Conservation (phyloP, 2,888 invertebrate species). For the Xanthostigma xanthostigma region DNA sequence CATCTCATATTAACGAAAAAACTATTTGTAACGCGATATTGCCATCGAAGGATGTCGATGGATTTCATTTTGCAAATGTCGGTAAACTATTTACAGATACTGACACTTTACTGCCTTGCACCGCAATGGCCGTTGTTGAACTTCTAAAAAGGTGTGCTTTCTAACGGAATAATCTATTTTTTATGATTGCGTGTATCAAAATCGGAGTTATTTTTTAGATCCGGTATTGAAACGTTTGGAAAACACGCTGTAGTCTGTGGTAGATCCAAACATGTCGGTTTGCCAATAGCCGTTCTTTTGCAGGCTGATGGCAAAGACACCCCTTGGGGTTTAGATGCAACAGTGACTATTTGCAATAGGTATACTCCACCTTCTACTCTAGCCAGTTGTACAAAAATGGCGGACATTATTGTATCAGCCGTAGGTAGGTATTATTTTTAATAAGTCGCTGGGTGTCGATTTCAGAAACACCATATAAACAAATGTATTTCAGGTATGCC, state of each 20-base stretch:
- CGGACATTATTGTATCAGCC: constrained; percentile 66
- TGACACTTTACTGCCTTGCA: constrained; percentile 61
- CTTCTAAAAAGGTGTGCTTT: constrained; percentile 45
- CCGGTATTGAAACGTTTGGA: constrained; percentile 63
- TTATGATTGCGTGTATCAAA: neutral
- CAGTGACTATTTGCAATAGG: constrained; percentile 80
- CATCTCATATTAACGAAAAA: constrained; percentile 57
- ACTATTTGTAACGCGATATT: constrained; percentile 64
- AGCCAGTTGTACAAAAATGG: constrained; percentile 48
- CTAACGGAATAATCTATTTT: neutral
- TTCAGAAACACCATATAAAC: neutral
- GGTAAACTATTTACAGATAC: constrained; percentile 57
- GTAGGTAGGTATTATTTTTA: constrained; percentile 34
- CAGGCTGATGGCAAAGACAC: constrained; percentile 64
- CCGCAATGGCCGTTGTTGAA: constrained; percentile 60
- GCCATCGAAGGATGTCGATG: constrained; percentile 80
- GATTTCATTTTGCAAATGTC: constrained; percentile 71
- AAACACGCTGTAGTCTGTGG: constrained; percentile 82
- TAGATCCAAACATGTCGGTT: constrained; percentile 81
- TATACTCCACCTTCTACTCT: constrained; percentile 70
- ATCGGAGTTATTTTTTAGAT: constrained; percentile 19
- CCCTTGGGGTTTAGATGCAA: constrained; percentile 62
- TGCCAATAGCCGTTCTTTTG: constrained; percentile 75
- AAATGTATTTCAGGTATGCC: constrained; percentile 45
- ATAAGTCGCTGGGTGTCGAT: constrained; percentile 2